Evolutionary conservation across 2,113 vertebrate genomes (phyloP).

Genomic region (Cyphomyrus plagiostoma): DNA sequence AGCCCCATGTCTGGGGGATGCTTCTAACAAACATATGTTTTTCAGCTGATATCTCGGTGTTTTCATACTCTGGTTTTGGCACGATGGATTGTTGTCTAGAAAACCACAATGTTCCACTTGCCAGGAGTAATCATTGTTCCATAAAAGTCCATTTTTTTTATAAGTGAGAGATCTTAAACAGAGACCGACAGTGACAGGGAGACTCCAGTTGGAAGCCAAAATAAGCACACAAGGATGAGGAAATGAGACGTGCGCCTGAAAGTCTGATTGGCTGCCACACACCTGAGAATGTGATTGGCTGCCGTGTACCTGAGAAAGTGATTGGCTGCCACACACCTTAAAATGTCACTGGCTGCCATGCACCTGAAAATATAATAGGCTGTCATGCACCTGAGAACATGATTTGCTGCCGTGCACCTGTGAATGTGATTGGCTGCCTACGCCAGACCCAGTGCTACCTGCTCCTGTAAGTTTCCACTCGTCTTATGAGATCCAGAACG

Average conservation of each 20-base stretch:
- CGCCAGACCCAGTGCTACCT: not conserved
- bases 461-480: not conserved
- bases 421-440: not conserved
- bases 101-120: not conserved
- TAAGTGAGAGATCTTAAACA: not conserved
- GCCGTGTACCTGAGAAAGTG: not conserved
- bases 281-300: not conserved
- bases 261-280: not conserved
- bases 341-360: not conserved
- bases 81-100: not conserved
- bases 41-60: not conserved
- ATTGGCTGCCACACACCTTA: not conserved
- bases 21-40: not conserved
- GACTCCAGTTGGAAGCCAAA: not conserved
- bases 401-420: not conserved
- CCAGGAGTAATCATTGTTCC: not conserved
- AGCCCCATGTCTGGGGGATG: not conserved
- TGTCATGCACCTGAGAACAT: not conserved
- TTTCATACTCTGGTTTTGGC: not conserved
- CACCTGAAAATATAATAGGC: not conserved
- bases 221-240: not conserved
- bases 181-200: not conserved
- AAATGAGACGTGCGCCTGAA: not conserved
- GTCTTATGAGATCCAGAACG: not conserved
- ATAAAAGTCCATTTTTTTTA: not conserved